Percentiles rank a stretch among this genome's conserved stretches.
Evolutionary conservation across 2,888 invertebrate species (phyloP).

Genomic region (Eurois occulta): DNA sequence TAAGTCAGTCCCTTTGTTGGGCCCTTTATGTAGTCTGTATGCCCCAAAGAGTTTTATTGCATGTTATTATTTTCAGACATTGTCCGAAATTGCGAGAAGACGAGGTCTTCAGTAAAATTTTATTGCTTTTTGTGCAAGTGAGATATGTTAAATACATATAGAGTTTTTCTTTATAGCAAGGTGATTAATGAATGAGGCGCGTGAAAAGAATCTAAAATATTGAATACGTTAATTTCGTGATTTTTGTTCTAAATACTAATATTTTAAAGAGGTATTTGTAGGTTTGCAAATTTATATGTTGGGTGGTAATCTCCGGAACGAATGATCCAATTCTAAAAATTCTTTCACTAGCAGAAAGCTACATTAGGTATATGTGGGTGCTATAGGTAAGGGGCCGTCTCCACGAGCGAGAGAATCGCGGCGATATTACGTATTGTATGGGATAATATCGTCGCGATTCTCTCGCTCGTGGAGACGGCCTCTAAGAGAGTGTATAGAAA

Average conservation of each 20-base stretch:
- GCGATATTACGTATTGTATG: no score
- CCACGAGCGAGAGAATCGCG: no score
- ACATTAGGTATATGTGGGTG: no score
- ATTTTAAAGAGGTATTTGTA: no score
- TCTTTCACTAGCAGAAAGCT: no score
- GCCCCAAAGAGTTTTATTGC: slow-evolving; percentile 82
- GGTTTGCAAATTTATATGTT: no score
- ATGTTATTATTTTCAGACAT: slow-evolving; percentile 81
- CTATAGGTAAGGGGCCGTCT: no score
- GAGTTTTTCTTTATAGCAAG: neutral
- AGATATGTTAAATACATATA: slow-evolving; percentile 4
- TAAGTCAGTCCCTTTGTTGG: slow-evolving; percentile 84
- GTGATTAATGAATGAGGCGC: neutral
- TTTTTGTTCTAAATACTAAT: neutral
- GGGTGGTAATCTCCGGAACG: no score
- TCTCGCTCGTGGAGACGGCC: no score
- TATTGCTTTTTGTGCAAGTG: slow-evolving; percentile 49
- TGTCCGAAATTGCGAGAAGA: slow-evolving; percentile 70
- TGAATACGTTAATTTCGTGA: neutral
- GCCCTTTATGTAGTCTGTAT: slow-evolving; percentile 74
- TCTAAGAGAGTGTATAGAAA: no score
- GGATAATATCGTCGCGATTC: no score
- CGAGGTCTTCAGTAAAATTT: slow-evolving; percentile 61
- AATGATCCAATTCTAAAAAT: no score
- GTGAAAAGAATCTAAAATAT: neutral